These are phyloP conservation scores for Ericerus pela DNA, from an alignment of 1,140 invertebrate genomes.

Conservation along the genomic window DNA sequence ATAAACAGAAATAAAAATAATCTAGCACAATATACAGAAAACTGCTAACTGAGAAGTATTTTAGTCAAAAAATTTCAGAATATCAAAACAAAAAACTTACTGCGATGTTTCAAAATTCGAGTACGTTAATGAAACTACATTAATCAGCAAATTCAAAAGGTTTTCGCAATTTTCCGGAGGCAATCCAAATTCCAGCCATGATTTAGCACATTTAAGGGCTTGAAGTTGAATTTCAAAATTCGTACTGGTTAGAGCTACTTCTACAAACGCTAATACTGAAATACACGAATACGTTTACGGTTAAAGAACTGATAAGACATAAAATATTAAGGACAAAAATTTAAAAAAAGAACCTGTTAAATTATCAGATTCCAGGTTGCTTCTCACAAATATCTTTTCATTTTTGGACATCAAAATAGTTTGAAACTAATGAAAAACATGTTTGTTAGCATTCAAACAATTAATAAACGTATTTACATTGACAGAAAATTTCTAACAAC, in stretches of 20 bases:
- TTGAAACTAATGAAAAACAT: conserved; percentile 41
- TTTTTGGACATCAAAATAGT: conserved; percentile 33
- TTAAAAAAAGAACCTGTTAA: conserved; percentile 22
- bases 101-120: not conserved
- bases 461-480: too few species aligned
- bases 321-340: not conserved
- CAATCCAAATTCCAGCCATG: conserved; percentile 45
- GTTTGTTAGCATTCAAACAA: too few species aligned
- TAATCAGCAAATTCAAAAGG: conserved; percentile 28
- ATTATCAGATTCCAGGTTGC: conserved; percentile 33
- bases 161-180: conserved; percentile 28
- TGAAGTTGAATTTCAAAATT: not conserved
- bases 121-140: conserved; percentile 21
- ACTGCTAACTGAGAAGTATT: too few species aligned
- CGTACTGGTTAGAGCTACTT: conserved; percentile 9
- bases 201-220: conserved; percentile 40
- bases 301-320: not conserved
- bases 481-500: too few species aligned
- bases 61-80: too few species aligned
- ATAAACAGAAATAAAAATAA: too few species aligned
- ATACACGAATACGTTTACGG: conserved; percentile 3
- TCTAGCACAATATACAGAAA: too few species aligned
- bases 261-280: conserved; percentile 30
- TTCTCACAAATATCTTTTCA: conserved; percentile 32
- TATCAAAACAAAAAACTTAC: too few species aligned